phyloP scores from a whole-genome alignment of 2,113 vertebrate species.

The Cairina moschata region DNA sequence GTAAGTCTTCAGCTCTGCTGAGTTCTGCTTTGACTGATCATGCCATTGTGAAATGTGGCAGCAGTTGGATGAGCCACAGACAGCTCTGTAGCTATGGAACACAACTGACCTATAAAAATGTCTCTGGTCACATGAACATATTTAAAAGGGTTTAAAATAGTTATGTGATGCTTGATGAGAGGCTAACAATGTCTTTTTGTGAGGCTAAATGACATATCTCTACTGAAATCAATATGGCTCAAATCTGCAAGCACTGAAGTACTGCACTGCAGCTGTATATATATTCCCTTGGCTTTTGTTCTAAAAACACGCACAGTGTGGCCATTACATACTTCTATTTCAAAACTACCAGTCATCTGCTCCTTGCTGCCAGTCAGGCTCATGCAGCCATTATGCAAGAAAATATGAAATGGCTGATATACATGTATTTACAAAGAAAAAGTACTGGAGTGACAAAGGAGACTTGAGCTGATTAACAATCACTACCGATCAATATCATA shows the following conservation, averaged over 20 bases:
- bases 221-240: constrained; percentile 9
- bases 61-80: not conserved
- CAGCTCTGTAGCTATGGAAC: not conserved
- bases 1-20: not conserved
- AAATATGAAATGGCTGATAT: not conserved
- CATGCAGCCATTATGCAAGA: not conserved
- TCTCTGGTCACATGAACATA: not conserved
- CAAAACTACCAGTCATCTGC: not conserved
- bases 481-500: constrained; percentile 48
- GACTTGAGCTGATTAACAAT: constrained; percentile 29
- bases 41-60: not conserved
- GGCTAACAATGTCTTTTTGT: constrained; percentile 13
- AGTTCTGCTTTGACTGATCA: not conserved
- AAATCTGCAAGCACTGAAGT: not conserved
- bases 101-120: constrained; percentile 36
- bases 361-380: not conserved
- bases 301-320: not conserved
- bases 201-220: not conserved
- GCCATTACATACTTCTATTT: not conserved
- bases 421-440: constrained; percentile 31
- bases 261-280: constrained; percentile 1
- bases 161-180: constrained; percentile 5
- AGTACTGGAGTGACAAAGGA: constrained; percentile 26
- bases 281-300: not conserved
- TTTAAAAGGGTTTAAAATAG: not conserved